phyloP scores from a whole-genome alignment of 2,888 invertebrate genomes.

The Clepsis dumicolana region DNA sequence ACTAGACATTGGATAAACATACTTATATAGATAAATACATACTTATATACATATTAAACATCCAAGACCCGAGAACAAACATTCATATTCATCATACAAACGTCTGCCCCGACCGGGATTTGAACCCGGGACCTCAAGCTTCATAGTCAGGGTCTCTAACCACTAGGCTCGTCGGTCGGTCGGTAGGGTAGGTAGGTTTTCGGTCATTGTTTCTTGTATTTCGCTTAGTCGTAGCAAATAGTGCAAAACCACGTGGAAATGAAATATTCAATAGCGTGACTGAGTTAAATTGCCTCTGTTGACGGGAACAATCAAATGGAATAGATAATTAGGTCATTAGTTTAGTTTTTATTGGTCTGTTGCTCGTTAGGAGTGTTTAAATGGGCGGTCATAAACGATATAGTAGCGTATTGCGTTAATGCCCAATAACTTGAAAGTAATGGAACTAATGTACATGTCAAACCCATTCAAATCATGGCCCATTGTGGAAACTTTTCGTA shows the following conservation, averaged over 20 bases:
- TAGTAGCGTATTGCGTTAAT: background rate
- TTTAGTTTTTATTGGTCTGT: slow-evolving; percentile 21
- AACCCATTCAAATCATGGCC: too few species aligned
- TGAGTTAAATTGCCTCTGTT: slow-evolving; percentile 14
- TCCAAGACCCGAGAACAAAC: too few species aligned
- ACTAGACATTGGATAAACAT: too few species aligned
- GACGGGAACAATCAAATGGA: slow-evolving; percentile 20
- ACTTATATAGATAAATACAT: too few species aligned
- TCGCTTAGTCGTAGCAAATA: background rate
- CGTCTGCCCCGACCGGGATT: too few species aligned
- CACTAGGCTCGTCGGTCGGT: too few species aligned
- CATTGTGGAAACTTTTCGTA: too few species aligned
- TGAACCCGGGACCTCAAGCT: too few species aligned
- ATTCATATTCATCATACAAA: too few species aligned
- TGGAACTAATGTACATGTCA: background rate
- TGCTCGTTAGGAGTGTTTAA: slow-evolving; percentile 15
- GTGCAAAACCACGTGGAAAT: slow-evolving; percentile 16
- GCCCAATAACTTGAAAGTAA: background rate
- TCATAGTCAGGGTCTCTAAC: too few species aligned
- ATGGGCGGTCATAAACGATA: slow-evolving; percentile 14
- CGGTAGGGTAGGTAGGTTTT: too few species aligned
- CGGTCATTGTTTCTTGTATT: background rate
- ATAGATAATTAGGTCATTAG: slow-evolving; percentile 24
- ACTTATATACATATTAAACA: too few species aligned
- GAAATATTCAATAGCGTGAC: slow-evolving; percentile 26